Base-by-base conservation (phyloP, 2,113 vertebrate species). In the Gallinago undulata region DNA sequence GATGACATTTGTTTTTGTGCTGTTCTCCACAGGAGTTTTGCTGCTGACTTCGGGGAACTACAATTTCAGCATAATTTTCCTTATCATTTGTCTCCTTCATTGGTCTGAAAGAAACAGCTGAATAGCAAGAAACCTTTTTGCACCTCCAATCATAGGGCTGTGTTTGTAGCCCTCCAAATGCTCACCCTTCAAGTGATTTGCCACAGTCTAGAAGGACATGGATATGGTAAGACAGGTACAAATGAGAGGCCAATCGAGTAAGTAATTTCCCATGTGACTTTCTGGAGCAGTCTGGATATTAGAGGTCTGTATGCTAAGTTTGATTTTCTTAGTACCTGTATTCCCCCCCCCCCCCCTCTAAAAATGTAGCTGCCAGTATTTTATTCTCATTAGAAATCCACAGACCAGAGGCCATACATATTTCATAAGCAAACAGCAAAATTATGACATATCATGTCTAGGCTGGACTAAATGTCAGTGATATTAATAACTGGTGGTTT, bases 381-480 rank as follows among this genome's bases (percentile, higher is more conserved):
- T 84, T 57, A 68, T 50, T 87, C 86, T 96, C 74, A 57, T 79
- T 79, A 96, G 57, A 84, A 94, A 82, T 64, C 80, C 72, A 84
- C 27, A 76, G 69, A 78, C 73, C 80, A 91, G 90, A 90, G 57
- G 69, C 66, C 77, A 93, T 87, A 75, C 35, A 93, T 57, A 95
- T 84, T 53, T 93, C 62, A 84, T 93, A 94, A 76, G 15, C 84
- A 95, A 96, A 95, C 62, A 96, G 81, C 48, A 95, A 91, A 96
- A 96, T 87, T 92, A 89, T 33, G 59, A 94, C 89, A 78, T 51
- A 88, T 92, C 59, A 82, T 84, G 41, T 91, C 67, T 89, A 94
- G 48, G 69, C 53, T 92, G 74, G 80, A 79, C 89, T 89, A 95
- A 95, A 96, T 90, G 87, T 79, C 94, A 93, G 48, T 37, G 85